Conservation (phyloP, 2,888 invertebrate genomes). For the Pammene fasciana region DNA sequence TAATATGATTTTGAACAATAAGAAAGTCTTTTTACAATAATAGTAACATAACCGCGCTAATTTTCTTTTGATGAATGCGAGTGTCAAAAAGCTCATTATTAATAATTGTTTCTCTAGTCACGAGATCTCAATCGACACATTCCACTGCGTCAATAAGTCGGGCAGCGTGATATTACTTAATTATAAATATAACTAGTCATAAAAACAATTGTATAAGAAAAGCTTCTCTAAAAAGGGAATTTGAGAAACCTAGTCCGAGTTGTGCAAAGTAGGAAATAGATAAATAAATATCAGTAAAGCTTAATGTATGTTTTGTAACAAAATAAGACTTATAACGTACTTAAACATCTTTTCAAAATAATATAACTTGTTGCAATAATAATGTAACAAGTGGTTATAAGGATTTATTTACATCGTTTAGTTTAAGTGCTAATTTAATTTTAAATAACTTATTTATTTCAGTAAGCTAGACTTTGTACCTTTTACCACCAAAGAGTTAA, state of each 20-base stretch:
- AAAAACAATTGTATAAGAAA: conserved; percentile 59
- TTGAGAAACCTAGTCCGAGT: conserved; percentile 66
- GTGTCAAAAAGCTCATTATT: conserved; percentile 37
- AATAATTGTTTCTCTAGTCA: conserved; percentile 49
- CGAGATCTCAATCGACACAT: conserved; percentile 44
- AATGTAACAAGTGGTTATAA: conserved; percentile 23
- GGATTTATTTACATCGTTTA: conserved; percentile 38
- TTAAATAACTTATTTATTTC: conserved; percentile 53
- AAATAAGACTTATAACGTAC: conserved; percentile 23
- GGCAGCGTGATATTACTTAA: conserved; percentile 74
- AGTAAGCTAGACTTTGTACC: conserved; percentile 51
- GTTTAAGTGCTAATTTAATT: conserved; percentile 44
- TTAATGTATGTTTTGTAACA: conserved; percentile 39
- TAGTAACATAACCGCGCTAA: neutral
- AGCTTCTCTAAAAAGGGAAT: conserved; percentile 57
- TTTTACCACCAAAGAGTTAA: conserved; percentile 54
- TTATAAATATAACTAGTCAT: conserved; percentile 55
- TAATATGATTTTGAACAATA: too few species aligned
- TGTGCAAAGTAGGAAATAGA: conserved; percentile 57
- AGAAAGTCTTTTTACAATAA: neutral
- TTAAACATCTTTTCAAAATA: conserved; percentile 21
- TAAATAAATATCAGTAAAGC: conserved; percentile 38
- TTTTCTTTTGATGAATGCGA: conserved; percentile 39
- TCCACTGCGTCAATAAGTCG: conserved; percentile 31
- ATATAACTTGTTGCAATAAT: conserved; percentile 16